Conservation (phyloP, 2,888 invertebrate genomes). For the Noctua pronuba region DNA sequence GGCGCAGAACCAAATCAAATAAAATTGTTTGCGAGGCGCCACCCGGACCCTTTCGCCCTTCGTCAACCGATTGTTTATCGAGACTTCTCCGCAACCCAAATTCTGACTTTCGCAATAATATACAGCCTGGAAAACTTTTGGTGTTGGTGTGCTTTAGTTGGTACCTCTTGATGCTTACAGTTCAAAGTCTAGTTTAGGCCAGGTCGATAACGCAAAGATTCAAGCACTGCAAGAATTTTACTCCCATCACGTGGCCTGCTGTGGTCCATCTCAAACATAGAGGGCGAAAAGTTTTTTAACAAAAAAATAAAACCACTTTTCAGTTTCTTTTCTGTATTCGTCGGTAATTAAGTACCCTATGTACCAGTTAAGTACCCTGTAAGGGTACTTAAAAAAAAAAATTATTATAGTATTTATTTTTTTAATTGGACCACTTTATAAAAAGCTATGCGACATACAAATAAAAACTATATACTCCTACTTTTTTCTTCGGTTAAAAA, state of each 20-base stretch:
- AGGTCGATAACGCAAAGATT: neutral
- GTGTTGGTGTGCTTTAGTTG: neutral
- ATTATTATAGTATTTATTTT: too few species aligned
- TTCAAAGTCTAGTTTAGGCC: neutral
- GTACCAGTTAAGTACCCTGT: too few species aligned
- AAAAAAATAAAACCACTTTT: neutral
- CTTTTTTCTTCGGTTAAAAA: neutral
- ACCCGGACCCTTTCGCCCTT: conserved; percentile 33
- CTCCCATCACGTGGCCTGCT: conserved; percentile 93
- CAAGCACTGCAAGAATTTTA: neutral
- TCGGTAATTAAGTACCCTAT: too few species aligned
- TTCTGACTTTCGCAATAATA: conserved; percentile 33
- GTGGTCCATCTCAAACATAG: conserved; percentile 90
- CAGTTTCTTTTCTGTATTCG: neutral
- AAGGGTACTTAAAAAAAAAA: too few species aligned
- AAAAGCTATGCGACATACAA: neutral
- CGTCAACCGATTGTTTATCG: conserved; percentile 35
- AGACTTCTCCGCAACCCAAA: conserved; percentile 28
- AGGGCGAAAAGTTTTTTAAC: neutral
- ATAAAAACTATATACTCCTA: neutral
- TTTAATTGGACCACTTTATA: neutral
- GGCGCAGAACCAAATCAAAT: conserved; percentile 43
- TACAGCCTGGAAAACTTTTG: conserved; percentile 18
- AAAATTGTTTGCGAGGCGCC: conserved; percentile 33
- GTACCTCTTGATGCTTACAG: neutral